Evolutionary conservation across 2,113 vertebrate genomes (phyloP), one percentile per base, ranked within the genome.

Genomic region (Mohoua ochrocephala): DNA sequence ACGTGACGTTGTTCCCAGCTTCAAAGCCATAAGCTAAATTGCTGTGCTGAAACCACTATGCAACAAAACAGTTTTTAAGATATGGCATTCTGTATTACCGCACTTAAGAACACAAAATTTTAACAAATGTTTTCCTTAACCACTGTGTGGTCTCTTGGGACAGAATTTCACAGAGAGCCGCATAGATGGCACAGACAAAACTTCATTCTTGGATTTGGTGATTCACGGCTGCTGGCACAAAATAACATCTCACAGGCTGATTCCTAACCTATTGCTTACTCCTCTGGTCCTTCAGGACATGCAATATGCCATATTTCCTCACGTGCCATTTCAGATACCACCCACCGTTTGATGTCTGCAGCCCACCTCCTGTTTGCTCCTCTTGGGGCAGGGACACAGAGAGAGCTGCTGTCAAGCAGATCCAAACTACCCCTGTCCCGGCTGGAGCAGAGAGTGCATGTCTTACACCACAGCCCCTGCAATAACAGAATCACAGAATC

Each of bases 1-100:
- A 59, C 78, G 63, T 75, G 79, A 91, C 6, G 1, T 22, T 75
- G 19, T 59, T 89, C 60, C 28, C 49, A 67, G 64, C 52, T 91
- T 95, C 88, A 93, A 88, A 95, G 56, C 20, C 56, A 35, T 21
- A 64, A 54, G 59, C 35, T 64, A 81, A 90, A 90, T 39, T 77
- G 30, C 28, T 83, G 47, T 41, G 20, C 60, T 93, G 39, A 74
- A 94, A 92, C 59, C 24, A 4, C 44, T 28, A 10, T 52, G 82
- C 91, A 93, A 92, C 63, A 88, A 83, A 89, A 45, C 33, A 31
- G 61, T 68, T 93, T 87, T 76, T 47, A 93, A 90, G 91, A 93
- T 47, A 52, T 2, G 2, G 27, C 7, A 6, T 81, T 91, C 44
- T 37, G 11, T 49, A 47, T 24, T 88, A 92, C 54, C 52, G 2